Conservation (phyloP, 2,113 vertebrate species). For the Dolichotis patagonum region DNA sequence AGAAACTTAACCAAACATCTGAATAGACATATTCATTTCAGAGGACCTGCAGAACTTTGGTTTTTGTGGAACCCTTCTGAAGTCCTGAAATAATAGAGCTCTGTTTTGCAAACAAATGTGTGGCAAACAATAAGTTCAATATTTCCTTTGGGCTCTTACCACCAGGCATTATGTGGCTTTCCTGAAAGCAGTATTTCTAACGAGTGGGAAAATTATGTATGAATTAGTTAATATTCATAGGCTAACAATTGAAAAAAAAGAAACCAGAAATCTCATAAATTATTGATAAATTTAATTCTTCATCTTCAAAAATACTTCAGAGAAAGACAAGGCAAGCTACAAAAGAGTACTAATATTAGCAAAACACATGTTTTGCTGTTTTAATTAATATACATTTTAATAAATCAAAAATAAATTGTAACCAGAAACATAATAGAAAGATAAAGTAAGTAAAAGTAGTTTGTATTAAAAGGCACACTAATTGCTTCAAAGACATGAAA, state of each 20-base stretch:
- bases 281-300: slow-evolving; percentile 2
- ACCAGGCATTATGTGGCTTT: neutral
- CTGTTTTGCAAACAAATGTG: neutral
- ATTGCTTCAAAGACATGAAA: neutral
- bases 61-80: neutral
- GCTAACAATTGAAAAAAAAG: neutral
- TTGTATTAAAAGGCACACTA: neutral
- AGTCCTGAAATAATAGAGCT: neutral
- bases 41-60: neutral
- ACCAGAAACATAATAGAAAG: neutral
- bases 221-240: neutral
- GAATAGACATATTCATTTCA: neutral
- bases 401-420: neutral
- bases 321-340: neutral
- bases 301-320: neutral
- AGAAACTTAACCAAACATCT: neutral
- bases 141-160: neutral
- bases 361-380: neutral
- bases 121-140: neutral
- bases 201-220: neutral
- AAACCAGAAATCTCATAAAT: neutral
- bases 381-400: neutral
- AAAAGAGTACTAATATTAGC: slow-evolving; percentile 10
- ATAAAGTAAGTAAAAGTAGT: neutral
- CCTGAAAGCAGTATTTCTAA: neutral